Base-by-base conservation (phyloP, 2,113 vertebrate genomes). In the Synchiropus splendidus region DNA sequence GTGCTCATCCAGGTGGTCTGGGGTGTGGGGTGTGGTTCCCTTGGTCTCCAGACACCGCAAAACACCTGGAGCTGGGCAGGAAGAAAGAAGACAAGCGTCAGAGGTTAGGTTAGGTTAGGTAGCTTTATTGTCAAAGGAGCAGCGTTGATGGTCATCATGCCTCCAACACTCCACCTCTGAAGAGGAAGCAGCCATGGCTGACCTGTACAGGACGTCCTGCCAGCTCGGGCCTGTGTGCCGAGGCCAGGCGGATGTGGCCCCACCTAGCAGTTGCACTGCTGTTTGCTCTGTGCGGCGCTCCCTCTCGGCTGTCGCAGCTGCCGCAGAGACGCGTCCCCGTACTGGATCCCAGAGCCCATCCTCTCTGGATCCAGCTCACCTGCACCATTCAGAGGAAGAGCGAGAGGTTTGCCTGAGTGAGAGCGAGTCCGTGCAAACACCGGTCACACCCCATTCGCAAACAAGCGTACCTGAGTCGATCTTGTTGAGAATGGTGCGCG, bases 341-440 rank as follows among this genome's bases (percentile, higher is more conserved):
- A 95, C 69, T 95, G 92, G 67, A 95, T 93, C 16, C 92, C 92
- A 0, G 92, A 95, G 35, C 92, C 91, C 92, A 94, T 95, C 72
- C 92, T 83, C 78, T 95, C 92, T 0, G 91, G 92, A 72, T 95
- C 91, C 10, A 95, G 72, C 66, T 95, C 92, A 1, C 92, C 92
- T 93, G 43, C 21, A 27, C 21, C 4, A 27, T 27, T 33, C 6
- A 5, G 48, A 51, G n/a, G 18, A 12, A 1, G 15, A 5, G 2
- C 16, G 6, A 12, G 37, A 12, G 9, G 34, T 13, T 36, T 2
- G 10, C 12, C 15, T 13, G 15, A 10, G 14, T 5, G 12, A 12
- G n/a, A 10, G 10, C 13, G 1, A 21, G 27, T 21, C 14, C 12
- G 6, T n/a, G n/a, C n/a, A n/a, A n/a, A n/a, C n/a, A 8, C 6